These are phyloP conservation scores for Neogale vison DNA, from an alignment of 2,113 vertebrate species.

Conservation along the genomic window DNA sequence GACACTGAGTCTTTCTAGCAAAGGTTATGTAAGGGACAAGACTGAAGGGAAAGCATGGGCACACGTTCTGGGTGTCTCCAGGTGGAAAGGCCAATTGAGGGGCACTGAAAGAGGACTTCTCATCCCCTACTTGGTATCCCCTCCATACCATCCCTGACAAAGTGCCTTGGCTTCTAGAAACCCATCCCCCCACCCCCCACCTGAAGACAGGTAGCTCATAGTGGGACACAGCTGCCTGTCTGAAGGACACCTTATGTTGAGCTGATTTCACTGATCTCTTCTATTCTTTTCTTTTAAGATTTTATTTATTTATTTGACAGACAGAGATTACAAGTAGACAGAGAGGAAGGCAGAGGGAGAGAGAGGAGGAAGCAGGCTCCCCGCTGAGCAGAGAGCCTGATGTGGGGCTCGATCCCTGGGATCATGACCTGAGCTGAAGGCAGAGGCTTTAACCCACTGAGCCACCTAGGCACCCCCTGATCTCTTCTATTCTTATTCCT, in stretches of 20 bases:
- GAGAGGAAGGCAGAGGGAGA: too few relatives aligned
- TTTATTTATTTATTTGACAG: too few relatives aligned
- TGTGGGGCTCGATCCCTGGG: too few relatives aligned
- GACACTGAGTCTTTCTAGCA: neutral
- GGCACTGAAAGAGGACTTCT: neutral
- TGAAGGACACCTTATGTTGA: neutral
- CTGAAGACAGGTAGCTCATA: neutral
- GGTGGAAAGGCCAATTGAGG: neutral
- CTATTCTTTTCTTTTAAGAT: neutral
- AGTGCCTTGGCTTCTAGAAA: neutral
- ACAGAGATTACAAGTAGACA: too few relatives aligned
- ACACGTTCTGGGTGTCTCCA: neutral
- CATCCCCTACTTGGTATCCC: neutral
- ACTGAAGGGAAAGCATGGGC: neutral
- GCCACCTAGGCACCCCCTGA: too few relatives aligned
- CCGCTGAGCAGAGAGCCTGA: too few relatives aligned
- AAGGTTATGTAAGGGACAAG: neutral
- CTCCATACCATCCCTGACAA: neutral
- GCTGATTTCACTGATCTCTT: neutral
- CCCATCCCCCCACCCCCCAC: too few relatives aligned
- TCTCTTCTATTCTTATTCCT: slow-evolving; percentile 5
- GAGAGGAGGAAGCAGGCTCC: too few relatives aligned
- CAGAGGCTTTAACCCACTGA: too few relatives aligned
- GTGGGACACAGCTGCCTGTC: neutral
- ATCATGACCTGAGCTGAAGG: too few relatives aligned